phyloP scores from a whole-genome alignment of 2,888 invertebrate genomes.

The Drosophila prolongata region DNA sequence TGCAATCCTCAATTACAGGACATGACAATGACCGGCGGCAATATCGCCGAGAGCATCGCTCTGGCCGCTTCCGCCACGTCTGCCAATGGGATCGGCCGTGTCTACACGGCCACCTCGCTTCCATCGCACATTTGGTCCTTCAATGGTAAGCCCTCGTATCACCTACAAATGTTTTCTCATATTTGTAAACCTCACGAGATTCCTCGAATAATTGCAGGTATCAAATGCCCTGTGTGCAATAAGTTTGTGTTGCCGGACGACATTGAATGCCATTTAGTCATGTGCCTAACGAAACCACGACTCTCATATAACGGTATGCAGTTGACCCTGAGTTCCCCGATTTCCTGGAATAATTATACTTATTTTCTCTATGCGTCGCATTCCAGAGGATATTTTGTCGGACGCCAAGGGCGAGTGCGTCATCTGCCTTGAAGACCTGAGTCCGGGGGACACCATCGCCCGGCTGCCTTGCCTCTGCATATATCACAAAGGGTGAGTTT shows the following conservation, averaged over 20 bases:
- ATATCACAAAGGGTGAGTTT: constrained; percentile 96
- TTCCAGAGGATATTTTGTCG: constrained; percentile 97
- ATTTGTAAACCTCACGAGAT: background rate
- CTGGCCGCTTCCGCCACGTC: constrained; percentile 80
- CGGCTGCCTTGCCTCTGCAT: constrained; percentile 99
- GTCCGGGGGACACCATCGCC: constrained; percentile 98
- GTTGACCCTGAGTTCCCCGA: background rate
- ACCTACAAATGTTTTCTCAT: too few species aligned
- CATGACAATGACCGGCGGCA: constrained; percentile 80
- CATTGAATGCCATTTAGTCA: constrained; percentile 99
- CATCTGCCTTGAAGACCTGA: constrained; percentile 98
- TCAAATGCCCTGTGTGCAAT: constrained; percentile 99
- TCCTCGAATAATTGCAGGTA: constrained; percentile 88
- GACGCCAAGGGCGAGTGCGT: constrained; percentile 99
- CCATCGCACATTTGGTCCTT: constrained; percentile 97
- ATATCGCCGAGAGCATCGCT: constrained; percentile 83
- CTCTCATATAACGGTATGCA: constrained; percentile 97
- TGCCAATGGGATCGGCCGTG: constrained; percentile 88
- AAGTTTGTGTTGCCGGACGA: constrained; percentile 99
- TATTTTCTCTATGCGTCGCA: constrained; percentile 4
- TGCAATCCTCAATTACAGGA: constrained; percentile 47
- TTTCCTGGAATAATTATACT: background rate
- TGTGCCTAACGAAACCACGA: constrained; percentile 99
- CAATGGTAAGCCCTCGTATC: constrained; percentile 88
- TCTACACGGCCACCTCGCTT: constrained; percentile 94